These are phyloP conservation scores for Coptotermes formosanus DNA, from an alignment of 1,140 invertebrate genomes.

Conservation along the genomic window DNA sequence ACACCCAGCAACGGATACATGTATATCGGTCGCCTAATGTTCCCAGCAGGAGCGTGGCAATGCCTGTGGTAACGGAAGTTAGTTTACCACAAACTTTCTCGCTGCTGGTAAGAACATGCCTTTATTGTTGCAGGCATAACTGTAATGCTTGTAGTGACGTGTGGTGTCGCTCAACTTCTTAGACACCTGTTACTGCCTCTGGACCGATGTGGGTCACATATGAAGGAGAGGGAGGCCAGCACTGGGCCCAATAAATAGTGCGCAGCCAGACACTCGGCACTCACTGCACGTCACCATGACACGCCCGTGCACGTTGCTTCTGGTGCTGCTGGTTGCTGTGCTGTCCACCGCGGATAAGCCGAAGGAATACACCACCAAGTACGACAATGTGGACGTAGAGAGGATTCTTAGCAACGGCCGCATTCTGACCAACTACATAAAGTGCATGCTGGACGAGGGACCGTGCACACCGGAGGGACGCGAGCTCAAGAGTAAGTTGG, in stretches of 20 bases:
- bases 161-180: no score
- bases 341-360: conserved; percentile 37
- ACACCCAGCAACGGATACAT: no score
- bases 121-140: no score
- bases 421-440: conserved; percentile 52
- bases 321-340: conserved; percentile 34
- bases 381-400: conserved; percentile 56
- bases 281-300: not conserved
- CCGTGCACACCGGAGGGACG: conserved; percentile 53
- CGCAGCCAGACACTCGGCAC: not conserved
- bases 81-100: no score
- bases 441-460: conserved; percentile 54
- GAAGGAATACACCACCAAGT: conserved; percentile 53
- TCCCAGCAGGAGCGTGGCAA: no score
- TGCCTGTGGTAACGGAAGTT: no score
- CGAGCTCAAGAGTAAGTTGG: conserved; percentile 53
- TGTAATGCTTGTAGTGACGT: no score
- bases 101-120: no score
- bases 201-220: not conserved
- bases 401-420: conserved; percentile 53
- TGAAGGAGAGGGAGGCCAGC: not conserved
- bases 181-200: no score
- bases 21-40: no score
- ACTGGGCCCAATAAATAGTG: not conserved
- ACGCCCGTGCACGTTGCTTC: not conserved